These are phyloP conservation scores for Omphaloscelis lunosa DNA, from an alignment of 2,888 invertebrate genomes.

Conservation along the genomic window DNA sequence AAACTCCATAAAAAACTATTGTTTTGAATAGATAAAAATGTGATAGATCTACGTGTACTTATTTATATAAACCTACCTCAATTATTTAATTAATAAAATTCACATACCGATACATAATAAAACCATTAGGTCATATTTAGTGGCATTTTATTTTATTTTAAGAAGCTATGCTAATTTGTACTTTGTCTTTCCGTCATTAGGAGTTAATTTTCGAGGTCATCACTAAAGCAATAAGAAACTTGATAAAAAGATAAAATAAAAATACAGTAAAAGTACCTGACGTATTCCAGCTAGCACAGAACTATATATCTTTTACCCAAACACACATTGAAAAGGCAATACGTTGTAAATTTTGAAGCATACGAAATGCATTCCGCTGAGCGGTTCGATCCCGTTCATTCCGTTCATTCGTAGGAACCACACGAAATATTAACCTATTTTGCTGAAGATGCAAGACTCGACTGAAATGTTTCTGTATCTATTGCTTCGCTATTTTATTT, in stretches of 20 bases:
- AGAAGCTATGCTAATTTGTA: background rate
- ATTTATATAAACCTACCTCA: background rate
- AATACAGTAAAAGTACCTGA: background rate
- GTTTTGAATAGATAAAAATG: background rate
- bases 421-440: slow-evolving; percentile 56
- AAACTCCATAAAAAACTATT: background rate
- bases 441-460: slow-evolving; percentile 41
- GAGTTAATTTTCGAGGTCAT: background rate
- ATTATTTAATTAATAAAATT: background rate
- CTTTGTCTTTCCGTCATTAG: too few relatives aligned
- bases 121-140: background rate
- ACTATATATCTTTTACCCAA: slow-evolving; percentile 29
- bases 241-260: background rate
- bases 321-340: slow-evolving; percentile 40
- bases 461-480: slow-evolving; percentile 40
- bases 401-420: slow-evolving; percentile 38
- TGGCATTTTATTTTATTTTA: background rate
- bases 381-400: slow-evolving; percentile 46
- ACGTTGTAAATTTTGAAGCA: slow-evolving; percentile 52
- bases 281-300: slow-evolving; percentile 2
- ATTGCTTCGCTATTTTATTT: slow-evolving; percentile 40
- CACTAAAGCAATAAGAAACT: background rate
- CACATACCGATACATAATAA: too few relatives aligned
- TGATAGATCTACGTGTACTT: background rate
- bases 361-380: slow-evolving; percentile 52